A percentile compares a stretch with the other conserved stretches of the same genome.
phyloP scores from a whole-genome alignment of 2,113 vertebrate genomes.

The Microcebus jonahi region DNA sequence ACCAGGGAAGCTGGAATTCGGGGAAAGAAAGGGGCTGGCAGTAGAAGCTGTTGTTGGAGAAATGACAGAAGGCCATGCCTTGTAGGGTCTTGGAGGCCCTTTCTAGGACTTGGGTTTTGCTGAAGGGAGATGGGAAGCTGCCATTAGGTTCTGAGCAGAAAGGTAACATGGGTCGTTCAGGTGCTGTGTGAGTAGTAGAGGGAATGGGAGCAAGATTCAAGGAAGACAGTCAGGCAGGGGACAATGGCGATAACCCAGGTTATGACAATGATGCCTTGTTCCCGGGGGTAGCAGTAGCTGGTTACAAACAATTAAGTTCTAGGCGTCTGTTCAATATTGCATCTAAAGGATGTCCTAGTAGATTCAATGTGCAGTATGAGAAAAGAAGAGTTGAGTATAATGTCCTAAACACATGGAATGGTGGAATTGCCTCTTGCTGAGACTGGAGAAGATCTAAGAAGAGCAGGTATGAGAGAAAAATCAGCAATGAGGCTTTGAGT shows the following conservation, averaged over 20 bases:
- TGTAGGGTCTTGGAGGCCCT: rapidly evolving
- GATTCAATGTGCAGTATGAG: background rate
- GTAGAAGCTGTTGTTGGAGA: background rate
- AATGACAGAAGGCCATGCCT: background rate
- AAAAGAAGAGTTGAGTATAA: background rate
- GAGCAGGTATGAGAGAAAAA: background rate
- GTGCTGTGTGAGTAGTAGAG: background rate
- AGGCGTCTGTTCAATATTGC: background rate
- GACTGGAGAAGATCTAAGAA: background rate
- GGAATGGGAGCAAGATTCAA: background rate
- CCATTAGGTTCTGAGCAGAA: background rate
- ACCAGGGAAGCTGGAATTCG: too few relatives aligned
- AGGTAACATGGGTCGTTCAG: too few relatives aligned
- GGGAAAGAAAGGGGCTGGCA: background rate
- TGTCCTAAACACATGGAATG: background rate
- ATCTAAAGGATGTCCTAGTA: background rate
- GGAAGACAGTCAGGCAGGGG: background rate
- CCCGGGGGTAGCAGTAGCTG: background rate
- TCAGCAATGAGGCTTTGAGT: background rate
- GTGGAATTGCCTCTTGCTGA: background rate
- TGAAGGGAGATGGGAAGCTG: rapidly evolving
- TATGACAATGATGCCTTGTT: background rate
- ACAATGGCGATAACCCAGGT: background rate
- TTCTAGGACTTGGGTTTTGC: background rate
- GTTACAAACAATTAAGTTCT: background rate